Base-by-base conservation (phyloP, 2,113 vertebrate genomes). In the Oreochromis spilurus region DNA sequence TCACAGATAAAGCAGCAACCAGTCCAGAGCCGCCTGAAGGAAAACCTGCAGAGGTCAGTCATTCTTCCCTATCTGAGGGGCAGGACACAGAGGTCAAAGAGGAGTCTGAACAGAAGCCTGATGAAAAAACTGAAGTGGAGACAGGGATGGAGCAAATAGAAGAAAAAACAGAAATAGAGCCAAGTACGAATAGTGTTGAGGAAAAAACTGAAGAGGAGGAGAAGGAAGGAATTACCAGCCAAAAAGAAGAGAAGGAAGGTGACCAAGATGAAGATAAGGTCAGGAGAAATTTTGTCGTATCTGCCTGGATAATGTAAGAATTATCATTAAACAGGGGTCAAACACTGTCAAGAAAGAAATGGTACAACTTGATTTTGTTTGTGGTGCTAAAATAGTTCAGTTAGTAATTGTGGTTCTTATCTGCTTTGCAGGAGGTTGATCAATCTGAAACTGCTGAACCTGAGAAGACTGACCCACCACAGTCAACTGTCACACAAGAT, bases 251-350 rank as follows among this genome's bases (percentile, higher is more conserved):
- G 11, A 65, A 57, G 57, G 77, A 92, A 14, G 36, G 7, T 10
- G 67, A 54, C 5, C 60, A 67, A 88, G 87, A 89, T n/a, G 75
- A 92, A 14, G 75, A 87, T 1, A 78, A 93, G 89, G 93, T 90
- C 89, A 88, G 67, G 65, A 81, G 16, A 65, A 16, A 29, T 62
- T 21, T 81, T 48, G 4, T 52, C 4, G 0, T 77, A 77, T 77
- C 52, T 52, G 16, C 45, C 26, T 34, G 0, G 26, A 52, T 34
- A 77, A 52, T 77, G 26, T 31, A 77, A 52, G 45, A 77, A 52
- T 31, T 50, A 50, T 31, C 3, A 2, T 19, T 75, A 75, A 75
- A 75, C 43, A 1, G 21, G 24, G 5, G 9, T 50, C 70, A 50
- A 50, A 77, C 40, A 29, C 62, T 21, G 21, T 17, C 4, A 14